Percentiles rank a stretch among this genome's conserved stretches.
phyloP scores from a whole-genome alignment of 2,888 invertebrate species.

The Xestoiulus laeticollis region DNA sequence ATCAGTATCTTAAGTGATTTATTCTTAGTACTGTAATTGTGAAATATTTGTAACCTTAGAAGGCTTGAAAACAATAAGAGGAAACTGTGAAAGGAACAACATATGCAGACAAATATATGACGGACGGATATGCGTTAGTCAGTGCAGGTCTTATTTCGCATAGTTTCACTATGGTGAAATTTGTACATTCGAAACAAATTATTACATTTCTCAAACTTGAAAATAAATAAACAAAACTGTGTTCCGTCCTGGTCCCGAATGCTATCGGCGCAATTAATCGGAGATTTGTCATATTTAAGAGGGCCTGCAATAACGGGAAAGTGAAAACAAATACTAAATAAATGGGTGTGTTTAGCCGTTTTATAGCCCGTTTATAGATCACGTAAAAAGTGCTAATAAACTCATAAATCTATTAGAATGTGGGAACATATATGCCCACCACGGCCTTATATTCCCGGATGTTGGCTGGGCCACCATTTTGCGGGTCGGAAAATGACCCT shows the following conservation, averaged over 20 bases:
- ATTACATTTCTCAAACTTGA: neutral
- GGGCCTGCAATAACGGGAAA: constrained; percentile 21
- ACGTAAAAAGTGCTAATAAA: constrained; percentile 21
- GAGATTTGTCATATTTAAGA: constrained; percentile 8
- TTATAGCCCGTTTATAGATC: constrained; percentile 8
- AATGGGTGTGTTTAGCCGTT: constrained; percentile 8
- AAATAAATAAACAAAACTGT: neutral
- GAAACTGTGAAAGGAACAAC: neutral
- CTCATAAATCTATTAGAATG: constrained; percentile 37
- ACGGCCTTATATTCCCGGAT: neutral
- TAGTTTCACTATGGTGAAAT: neutral
- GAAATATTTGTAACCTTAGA: no score
- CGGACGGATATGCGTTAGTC: neutral
- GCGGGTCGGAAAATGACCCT: neutral
- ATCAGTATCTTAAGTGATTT: no score
- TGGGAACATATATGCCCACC: constrained; percentile 7
- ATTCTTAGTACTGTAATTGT: no score
- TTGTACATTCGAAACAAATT: neutral
- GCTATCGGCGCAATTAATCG: neutral
- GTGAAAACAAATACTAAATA: constrained; percentile 33
- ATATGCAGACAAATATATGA: neutral
- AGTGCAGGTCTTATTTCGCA: no score
- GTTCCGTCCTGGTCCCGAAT: neutral
- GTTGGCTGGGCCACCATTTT: constrained; percentile 17
- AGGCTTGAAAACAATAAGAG: neutral